Evolutionary conservation across 2,113 vertebrate species (phyloP), one percentile per base, ranked within the genome.

Genomic region (Eonycteris spelaea): DNA sequence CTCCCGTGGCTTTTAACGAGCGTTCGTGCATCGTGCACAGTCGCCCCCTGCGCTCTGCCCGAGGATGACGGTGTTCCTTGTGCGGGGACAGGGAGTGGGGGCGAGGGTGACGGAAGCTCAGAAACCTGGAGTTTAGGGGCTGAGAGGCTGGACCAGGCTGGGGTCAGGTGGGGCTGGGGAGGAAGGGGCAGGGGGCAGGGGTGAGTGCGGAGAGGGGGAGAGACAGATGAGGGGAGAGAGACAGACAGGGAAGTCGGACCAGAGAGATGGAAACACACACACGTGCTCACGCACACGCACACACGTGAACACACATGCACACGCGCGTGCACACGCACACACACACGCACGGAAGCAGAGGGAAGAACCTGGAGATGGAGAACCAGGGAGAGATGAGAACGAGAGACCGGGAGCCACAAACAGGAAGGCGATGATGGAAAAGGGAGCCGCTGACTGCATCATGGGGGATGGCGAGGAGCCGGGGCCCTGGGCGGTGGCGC

Each of bases 151-250:
- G 8, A 30, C 53, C 3, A 21, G 16, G 35, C 8, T 0, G 6
- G 15, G 6, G 14, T 59, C 10, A 22, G 28, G 2, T 9, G 28
- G 63, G 65, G 43, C 11, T 33, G n/a, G 6, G 53, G 5, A 7
- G n/a, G 10, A 22, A 0, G 33, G 22, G 12, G 10, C 3, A n/a
- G n/a, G 12, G 48, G 67, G 7, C 3, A 0, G 68, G 12, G 19
- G 45, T 67, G 12, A 21, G 43, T 7, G 7, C 1, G 21, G 73
- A 26, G 43, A 24, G 10, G 26, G 5, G 48, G 38, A 16, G 3
- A 2, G 45, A 45, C 7, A 45, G 45, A 45, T 45, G 45, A 1
- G 45, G 45, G 10, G 45, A 45, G 45, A 45, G 48, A 61, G 19
- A 51, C 6, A 51, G 65, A 55, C 0, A 38, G 40, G 12, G 28